phyloP scores from a whole-genome alignment of 2,797 vertebrate species.

The Alca torda region DNA sequence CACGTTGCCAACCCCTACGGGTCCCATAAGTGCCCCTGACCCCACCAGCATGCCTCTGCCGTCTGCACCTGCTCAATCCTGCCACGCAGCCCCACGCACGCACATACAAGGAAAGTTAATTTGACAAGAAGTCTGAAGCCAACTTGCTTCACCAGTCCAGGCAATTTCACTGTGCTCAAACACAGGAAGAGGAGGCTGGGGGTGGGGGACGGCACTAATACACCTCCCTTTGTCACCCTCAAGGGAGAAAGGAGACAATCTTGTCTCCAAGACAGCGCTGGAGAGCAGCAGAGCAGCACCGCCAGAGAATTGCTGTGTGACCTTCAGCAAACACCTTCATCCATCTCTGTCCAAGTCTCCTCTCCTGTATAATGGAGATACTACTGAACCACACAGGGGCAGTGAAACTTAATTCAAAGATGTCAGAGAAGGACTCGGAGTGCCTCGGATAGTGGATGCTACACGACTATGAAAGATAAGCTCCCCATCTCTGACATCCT shows the following conservation, averaged over 20 bases:
- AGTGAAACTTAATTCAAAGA: not conserved
- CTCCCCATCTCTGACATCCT: not conserved
- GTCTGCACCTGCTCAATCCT: not conserved
- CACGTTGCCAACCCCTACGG: not conserved
- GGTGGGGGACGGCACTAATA: no score
- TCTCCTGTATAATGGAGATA: not conserved
- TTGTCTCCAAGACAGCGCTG: not conserved
- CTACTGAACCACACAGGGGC: not conserved
- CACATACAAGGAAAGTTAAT: not conserved
- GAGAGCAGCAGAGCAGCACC: not conserved
- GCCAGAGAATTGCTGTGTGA: not conserved
- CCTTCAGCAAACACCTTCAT: not conserved
- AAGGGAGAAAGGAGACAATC: not conserved
- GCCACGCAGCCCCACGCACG: rapidly evolving
- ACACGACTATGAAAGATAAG: rapidly evolving
- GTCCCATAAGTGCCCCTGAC: not conserved
- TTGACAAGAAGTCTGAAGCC: not conserved
- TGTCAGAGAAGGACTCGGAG: not conserved
- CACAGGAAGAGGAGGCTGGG: not conserved
- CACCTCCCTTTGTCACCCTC: not conserved
- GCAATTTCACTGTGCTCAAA: not conserved
- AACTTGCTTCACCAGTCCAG: not conserved
- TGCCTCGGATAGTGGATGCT: not conserved
- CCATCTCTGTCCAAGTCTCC: not conserved
- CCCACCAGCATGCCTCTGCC: not conserved